A percentile compares a stretch with the other conserved stretches of the same genome.
Conservation (phyloP, 2,888 invertebrate genomes). For the Eupithecia abbreviata region DNA sequence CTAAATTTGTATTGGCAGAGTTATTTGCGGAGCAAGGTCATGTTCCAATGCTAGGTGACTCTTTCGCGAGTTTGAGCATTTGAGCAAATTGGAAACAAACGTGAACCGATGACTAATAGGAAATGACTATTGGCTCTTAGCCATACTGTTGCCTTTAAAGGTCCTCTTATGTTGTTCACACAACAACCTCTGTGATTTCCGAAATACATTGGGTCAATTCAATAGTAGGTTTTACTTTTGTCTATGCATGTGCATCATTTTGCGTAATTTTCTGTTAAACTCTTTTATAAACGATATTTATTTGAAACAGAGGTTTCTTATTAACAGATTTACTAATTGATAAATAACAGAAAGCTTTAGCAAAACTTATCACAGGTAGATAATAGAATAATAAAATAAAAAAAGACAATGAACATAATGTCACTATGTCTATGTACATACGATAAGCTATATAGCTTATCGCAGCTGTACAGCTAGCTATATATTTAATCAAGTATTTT, state of each 20-base stretch:
- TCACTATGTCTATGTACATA: too few relatives aligned
- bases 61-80: conserved; percentile 35
- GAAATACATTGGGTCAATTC: background rate
- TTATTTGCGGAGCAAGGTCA: conserved; percentile 42
- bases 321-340: too few relatives aligned
- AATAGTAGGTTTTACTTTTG: background rate
- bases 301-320: too few relatives aligned
- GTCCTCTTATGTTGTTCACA: background rate
- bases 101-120: conserved; percentile 24
- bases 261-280: background rate
- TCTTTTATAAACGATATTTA: too few relatives aligned
- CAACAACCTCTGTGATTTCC: background rate
- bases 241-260: background rate
- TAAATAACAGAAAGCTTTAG: too few relatives aligned
- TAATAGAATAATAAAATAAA: too few relatives aligned
- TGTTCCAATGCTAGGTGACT: conserved; percentile 34
- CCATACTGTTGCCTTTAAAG: conserved; percentile 13
- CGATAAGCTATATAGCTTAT: too few relatives aligned
- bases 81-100: conserved; percentile 33
- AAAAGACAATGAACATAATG: too few relatives aligned
- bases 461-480: too few relatives aligned
- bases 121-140: conserved; percentile 20
- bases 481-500: too few relatives aligned
- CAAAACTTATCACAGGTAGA: too few relatives aligned
- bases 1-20: conserved; percentile 39